phyloP scores from a whole-genome alignment of 2,113 vertebrate genomes.

The Meriones unguiculatus region DNA sequence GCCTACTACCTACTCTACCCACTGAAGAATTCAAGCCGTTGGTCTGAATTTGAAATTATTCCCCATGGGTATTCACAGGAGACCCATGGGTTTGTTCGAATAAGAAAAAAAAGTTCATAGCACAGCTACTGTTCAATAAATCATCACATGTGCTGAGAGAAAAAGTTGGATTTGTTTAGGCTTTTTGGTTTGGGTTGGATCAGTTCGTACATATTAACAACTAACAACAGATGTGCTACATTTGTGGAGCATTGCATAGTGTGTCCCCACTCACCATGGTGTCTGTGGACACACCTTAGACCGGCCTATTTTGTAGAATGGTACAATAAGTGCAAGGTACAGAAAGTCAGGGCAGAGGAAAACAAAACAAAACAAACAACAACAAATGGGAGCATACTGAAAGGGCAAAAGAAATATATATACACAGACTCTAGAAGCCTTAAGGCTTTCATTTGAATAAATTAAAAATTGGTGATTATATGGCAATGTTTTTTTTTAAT shows the following conservation, averaged over 20 bases:
- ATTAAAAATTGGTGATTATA: slow-evolving; percentile 10
- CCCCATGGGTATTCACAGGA: slow-evolving; percentile 19
- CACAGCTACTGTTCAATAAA: slow-evolving; percentile 63
- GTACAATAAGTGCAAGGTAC: background rate
- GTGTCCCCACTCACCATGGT: slow-evolving; percentile 9
- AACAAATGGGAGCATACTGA: background rate
- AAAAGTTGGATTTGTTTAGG: background rate
- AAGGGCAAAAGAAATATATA: slow-evolving; percentile 26
- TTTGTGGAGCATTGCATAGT: background rate
- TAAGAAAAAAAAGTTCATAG: slow-evolving; percentile 38
- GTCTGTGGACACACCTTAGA: background rate
- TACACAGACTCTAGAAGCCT: background rate
- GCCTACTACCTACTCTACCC: background rate
- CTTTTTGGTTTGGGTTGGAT: background rate
- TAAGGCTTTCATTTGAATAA: background rate
- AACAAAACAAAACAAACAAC: background rate
- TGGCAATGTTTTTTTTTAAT: background rate
- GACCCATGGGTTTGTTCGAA: slow-evolving; percentile 29
- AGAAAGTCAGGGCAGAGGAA: slow-evolving; percentile 41
- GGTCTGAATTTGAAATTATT: slow-evolving; percentile 62
- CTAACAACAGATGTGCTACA: slow-evolving; percentile 15
- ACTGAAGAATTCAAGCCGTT: slow-evolving; percentile 35
- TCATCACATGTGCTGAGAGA: slow-evolving; percentile 54
- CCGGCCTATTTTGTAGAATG: background rate
- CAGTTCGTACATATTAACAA: background rate